phyloP scores from a whole-genome alignment of 2,888 invertebrate species.

The Neocrepidodera transversa region DNA sequence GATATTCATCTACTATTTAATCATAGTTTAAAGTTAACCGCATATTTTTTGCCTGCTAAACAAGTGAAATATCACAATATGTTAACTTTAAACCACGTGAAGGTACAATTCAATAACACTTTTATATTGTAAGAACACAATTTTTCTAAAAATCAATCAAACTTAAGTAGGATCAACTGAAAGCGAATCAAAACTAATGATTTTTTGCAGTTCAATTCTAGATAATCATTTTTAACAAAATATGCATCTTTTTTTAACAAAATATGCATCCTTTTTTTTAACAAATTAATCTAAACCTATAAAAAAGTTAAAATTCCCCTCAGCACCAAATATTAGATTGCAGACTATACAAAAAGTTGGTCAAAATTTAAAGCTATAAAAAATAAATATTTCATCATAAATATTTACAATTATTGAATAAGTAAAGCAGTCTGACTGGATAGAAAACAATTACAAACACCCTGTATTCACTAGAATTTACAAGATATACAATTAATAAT shows the following conservation, averaged over 20 bases:
- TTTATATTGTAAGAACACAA: too few relatives aligned
- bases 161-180: too few relatives aligned
- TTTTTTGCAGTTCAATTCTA: too few relatives aligned
- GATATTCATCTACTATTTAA: too few relatives aligned
- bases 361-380: slow-evolving; percentile 24
- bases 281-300: neutral
- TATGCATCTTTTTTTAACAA: neutral
- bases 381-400: slow-evolving; percentile 32
- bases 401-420: slow-evolving; percentile 27
- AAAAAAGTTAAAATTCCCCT: neutral
- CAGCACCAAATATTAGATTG: slow-evolving; percentile 13
- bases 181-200: too few relatives aligned
- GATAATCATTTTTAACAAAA: too few relatives aligned
- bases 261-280: neutral
- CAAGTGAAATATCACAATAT: too few relatives aligned
- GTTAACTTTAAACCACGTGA: too few relatives aligned
- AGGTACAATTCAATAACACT: too few relatives aligned
- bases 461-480: slow-evolving; percentile 10
- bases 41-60: too few relatives aligned
- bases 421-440: slow-evolving; percentile 24
- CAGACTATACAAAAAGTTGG: slow-evolving; percentile 16
- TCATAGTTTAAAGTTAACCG: too few relatives aligned
- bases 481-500: neutral
- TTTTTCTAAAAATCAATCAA: too few relatives aligned
- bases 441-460: slow-evolving; percentile 19